Evolutionary conservation across 2,888 invertebrate genomes (phyloP).

Genomic region (Girardia tigrina): DNA sequence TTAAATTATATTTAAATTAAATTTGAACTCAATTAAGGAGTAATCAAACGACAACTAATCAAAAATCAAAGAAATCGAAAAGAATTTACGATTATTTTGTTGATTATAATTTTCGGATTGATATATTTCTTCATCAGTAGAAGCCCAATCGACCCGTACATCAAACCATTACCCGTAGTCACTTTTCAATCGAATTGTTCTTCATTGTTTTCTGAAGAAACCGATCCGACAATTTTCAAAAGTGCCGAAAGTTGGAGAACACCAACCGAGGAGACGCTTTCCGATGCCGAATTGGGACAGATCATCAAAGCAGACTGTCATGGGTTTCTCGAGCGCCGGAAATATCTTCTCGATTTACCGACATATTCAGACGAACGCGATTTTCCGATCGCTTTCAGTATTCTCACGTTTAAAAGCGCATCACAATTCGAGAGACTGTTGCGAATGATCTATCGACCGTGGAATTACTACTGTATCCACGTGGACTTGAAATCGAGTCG

Average conservation of each 20-base stretch:
- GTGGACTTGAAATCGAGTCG: slow-evolving; percentile 42
- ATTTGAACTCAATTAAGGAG: too few species aligned
- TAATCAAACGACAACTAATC: too few species aligned
- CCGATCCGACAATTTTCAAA: not conserved
- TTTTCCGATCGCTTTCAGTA: slow-evolving; percentile 28
- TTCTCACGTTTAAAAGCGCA: not conserved
- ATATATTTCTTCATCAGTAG: too few species aligned
- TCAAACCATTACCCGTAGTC: not conserved
- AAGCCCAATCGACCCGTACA: not conserved
- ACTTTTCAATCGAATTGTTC: not conserved
- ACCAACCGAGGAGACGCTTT: not conserved
- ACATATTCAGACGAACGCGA: slow-evolving; percentile 9
- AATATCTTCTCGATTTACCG: not conserved
- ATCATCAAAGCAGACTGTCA: not conserved
- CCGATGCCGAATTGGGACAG: not conserved
- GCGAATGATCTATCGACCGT: slow-evolving; percentile 43
- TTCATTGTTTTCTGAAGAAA: not conserved
- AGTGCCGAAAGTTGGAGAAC: not conserved
- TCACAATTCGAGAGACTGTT: slow-evolving; percentile 41
- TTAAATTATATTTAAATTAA: too few species aligned
- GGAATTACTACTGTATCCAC: slow-evolving; percentile 47
- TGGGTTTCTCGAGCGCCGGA: not conserved
- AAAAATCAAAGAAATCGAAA: too few species aligned
- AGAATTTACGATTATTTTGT: too few species aligned
- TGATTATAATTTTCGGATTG: too few species aligned